phyloP scores from a whole-genome alignment of 2,888 invertebrate species.

The Ernsta delagoae region DNA sequence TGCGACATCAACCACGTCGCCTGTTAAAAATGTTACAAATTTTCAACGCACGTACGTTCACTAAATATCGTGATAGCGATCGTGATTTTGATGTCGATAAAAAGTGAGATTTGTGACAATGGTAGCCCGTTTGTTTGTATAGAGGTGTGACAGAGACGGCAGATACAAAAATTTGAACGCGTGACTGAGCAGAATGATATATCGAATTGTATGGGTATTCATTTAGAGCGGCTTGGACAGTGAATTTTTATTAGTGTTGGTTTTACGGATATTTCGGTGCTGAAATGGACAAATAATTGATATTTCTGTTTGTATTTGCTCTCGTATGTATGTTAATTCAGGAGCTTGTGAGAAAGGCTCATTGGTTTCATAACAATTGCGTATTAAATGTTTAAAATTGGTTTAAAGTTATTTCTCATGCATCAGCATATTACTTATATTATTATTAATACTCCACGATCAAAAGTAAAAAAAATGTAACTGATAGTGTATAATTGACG shows the following conservation, averaged over 20 bases:
- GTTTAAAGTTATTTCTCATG: too few species aligned
- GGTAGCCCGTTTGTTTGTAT: constrained; percentile 34
- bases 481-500: too few species aligned
- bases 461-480: too few species aligned
- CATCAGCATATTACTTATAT: too few species aligned
- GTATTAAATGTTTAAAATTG: too few species aligned
- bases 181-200: constrained; percentile 24
- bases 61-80: constrained; percentile 37
- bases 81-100: constrained; percentile 36
- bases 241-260: constrained; percentile 27
- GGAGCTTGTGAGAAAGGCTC: too few species aligned
- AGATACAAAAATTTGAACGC: constrained; percentile 16
- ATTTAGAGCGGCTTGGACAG: constrained; percentile 26
- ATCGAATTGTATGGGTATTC: constrained; percentile 31
- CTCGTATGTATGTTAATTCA: too few species aligned
- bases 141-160: constrained; percentile 24
- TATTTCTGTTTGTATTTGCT: neutral
- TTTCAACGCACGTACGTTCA: constrained; percentile 47
- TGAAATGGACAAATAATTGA: constrained; percentile 31
- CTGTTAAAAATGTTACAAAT: constrained; percentile 44
- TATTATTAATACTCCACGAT: too few species aligned
- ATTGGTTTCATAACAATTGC: too few species aligned
- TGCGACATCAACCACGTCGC: constrained; percentile 44
- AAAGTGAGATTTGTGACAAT: constrained; percentile 37
- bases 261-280: constrained; percentile 13